Base-by-base conservation (phyloP, 2,888 invertebrate species). In the Noctua pronuba region DNA sequence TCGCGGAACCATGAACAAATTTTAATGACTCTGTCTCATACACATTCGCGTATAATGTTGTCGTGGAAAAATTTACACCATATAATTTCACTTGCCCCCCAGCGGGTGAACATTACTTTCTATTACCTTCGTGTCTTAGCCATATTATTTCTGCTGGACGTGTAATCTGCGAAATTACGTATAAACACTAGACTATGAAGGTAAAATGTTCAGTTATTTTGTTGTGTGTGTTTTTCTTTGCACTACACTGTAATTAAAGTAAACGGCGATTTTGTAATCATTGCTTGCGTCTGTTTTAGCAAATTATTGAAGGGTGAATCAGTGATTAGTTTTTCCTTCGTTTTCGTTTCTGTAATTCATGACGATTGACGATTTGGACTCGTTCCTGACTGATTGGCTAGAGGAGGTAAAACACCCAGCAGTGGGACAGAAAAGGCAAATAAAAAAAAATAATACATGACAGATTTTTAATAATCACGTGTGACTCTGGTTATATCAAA, bases 81-180 rank as follows among this genome's bases (percentile, higher is more conserved):
- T 84, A 82, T 86, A 86, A 86, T 88, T 87, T 82, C 66, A 71
- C 41, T 60, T 55, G 41, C 35, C 73, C 71, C 80, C 58, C 58
- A n/a, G 60, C 60, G 78, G 49, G 80, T 76, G 66, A 28, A 44
- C 86, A 84, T 88, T 88, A 88, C 64, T 82, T 84, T 88, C 75
- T 87, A 88, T 87, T 80, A 87, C 82, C 87, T 88, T 82, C 86
- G 86, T 88, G 88, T 41, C 62, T 62, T 77, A 64, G 44, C 68
- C 72, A 71, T 87, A 81, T 88, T 86, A 87, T 87, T 86, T 87
- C 75, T 74, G 72, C 73, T 67, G 73, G 64, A 83, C 76, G 55
- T 82, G 78, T 88, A 83, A 86, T 88, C 75, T 80, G 64, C 68
- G 44, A 81, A 84, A 88, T 86, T 86, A 80, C 73, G 69, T 69